Base-by-base conservation (phyloP, 2,113 vertebrate species). In the Triplophysa dalaica region DNA sequence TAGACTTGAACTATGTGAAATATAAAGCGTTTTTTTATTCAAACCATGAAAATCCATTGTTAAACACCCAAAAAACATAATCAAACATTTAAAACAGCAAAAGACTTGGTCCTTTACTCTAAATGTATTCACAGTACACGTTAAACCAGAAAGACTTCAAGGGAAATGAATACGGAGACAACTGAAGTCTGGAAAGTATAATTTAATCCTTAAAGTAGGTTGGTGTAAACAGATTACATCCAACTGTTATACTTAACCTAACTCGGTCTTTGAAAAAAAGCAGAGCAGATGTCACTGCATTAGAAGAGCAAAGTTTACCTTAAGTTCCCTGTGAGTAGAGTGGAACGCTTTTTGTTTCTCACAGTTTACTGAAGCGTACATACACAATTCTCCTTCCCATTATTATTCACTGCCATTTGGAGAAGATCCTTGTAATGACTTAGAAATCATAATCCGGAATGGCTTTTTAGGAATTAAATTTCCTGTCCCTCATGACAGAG, bases 391-490 rank as follows among this genome's bases (percentile, higher is more conserved):
- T 54, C 17, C 21, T 75, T 16, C 56, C 24, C 12, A 16, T 65
- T 75, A 45, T 56, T 70, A 70, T 64, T 65, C 54, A 65, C 26
- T 75, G 77, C 68, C 58, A 65, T 79, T 69, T 75, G 64, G 17
- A 69, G 61, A 79, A 22, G 41, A 84, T 75, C 33, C 63, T 69
- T 80, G 63, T 80, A 78, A 83, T 75, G 77, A 68, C 75, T 60
- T 58, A 45, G 70, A 43, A 82, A 79, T 82, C 43, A 72, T 81
- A 72, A 81, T 82, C 76, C 67, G 67, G 58, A 81, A 82, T 84
- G 82, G 79, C 84, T 83, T 84, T 61, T 48, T 13, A 48, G 79
- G 85, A 86, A 89, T 84, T 70, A 67, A 66, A 85, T 86, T 79
- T 74, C 24, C 65, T 48, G 72, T 81, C 58, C 48, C 78, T 81